Percentiles rank a stretch among this genome's conserved stretches.
These are phyloP conservation scores for Peribatodes rhomboidaria DNA, from an alignment of 2,888 invertebrate genomes.

Conservation along the genomic window DNA sequence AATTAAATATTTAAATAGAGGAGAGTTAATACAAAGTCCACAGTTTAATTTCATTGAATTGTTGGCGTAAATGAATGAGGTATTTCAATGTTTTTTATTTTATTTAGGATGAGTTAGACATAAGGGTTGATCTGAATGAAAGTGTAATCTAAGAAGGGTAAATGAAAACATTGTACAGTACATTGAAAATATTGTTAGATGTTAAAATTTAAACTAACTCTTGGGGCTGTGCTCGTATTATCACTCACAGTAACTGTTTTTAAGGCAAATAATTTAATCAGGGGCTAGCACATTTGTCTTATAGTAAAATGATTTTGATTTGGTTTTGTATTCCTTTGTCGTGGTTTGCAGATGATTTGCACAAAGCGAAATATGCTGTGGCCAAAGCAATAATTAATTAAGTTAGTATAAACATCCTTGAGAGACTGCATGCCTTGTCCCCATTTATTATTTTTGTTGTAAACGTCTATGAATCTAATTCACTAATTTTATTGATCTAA, in stretches of 20 bases:
- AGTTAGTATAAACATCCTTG: background rate
- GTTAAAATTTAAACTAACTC: background rate
- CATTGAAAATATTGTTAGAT: slow-evolving; percentile 1
- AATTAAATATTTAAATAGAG: slow-evolving; percentile 39
- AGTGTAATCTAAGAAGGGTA: slow-evolving; percentile 7
- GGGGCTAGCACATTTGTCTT: too few relatives aligned
- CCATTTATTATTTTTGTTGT: slow-evolving; percentile 6
- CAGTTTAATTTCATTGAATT: slow-evolving; percentile 30
- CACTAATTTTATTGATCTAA: slow-evolving; percentile 6
- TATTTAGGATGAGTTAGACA: background rate
- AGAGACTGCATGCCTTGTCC: background rate
- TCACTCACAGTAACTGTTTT: too few relatives aligned
- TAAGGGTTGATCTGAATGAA: background rate
- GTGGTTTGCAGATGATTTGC: too few relatives aligned
- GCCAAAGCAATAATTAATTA: background rate
- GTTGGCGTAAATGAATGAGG: slow-evolving; percentile 24
- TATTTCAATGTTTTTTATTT: slow-evolving; percentile 8
- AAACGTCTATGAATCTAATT: slow-evolving; percentile 6
- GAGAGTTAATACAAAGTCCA: slow-evolving; percentile 28
- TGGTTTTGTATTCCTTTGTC: too few relatives aligned
- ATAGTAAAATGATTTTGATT: too few relatives aligned
- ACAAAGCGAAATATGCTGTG: too few relatives aligned
- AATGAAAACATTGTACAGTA: background rate
- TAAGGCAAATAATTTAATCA: too few relatives aligned
- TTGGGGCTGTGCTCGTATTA: too few relatives aligned